A percentile compares a stretch with the other conserved stretches of the same genome.
phyloP scores from a whole-genome alignment of 2,888 invertebrate genomes.

The Ctenicera cuprea region DNA sequence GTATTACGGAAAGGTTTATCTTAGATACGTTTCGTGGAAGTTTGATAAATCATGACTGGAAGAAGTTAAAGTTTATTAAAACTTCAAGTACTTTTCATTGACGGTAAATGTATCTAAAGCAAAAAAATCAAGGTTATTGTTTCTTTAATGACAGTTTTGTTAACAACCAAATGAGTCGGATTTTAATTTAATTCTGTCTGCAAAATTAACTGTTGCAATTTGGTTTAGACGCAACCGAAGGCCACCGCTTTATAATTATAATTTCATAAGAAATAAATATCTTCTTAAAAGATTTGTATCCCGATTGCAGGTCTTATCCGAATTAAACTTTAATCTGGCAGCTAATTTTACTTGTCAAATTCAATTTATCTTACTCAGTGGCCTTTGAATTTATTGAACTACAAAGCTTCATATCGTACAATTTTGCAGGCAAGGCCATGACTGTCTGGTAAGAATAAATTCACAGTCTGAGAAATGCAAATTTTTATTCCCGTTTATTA shows the following conservation, averaged over 20 bases:
- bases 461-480: not conserved
- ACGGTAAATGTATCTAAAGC: too few species aligned
- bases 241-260: not conserved
- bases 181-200: conserved; percentile 5
- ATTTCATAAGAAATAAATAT: too few species aligned
- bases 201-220: not conserved
- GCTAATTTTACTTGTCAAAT: not conserved
- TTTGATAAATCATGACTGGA: too few species aligned
- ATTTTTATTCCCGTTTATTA: not conserved
- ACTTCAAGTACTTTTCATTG: too few species aligned
- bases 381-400: not conserved
- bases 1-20: too few species aligned
- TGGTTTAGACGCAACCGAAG: not conserved
- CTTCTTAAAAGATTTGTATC: not conserved
- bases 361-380: not conserved
- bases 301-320: not conserved
- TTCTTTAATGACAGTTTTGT: not conserved
- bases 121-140: not conserved
- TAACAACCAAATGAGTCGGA: not conserved
- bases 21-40: too few species aligned
- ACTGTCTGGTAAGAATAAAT: not conserved
- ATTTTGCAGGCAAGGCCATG: not conserved
- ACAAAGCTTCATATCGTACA: not conserved
- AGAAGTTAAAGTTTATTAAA: too few species aligned
- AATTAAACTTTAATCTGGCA: not conserved